Evolutionary conservation across 1,140 invertebrate genomes (phyloP), one percentile per base, ranked within the genome.

Genomic region (Propsilocerus akamusi): DNA sequence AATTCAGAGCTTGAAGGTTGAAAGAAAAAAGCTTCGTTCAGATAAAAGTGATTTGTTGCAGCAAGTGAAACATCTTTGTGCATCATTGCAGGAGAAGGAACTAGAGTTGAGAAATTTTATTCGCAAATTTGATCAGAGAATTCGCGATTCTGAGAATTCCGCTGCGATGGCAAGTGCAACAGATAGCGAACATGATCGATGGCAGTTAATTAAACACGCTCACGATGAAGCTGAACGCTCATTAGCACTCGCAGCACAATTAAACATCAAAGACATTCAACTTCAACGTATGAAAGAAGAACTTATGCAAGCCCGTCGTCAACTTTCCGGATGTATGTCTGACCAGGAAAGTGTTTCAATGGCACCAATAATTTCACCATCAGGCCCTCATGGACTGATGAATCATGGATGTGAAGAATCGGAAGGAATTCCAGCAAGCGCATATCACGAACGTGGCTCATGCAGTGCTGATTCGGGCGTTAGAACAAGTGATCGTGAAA

Each of bases 1-100:
- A 50, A 50, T 66, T 50, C 25, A 20, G 10, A 51, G 25, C 48
- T 69, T 93, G 61, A 90, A 92, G 67, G 78, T 84, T 47, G 91
- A 95, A 66, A 74, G 88, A 46, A 92, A 93, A 64, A 73, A 87
- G 48, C 69, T 96, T 57, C 91, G 93, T 65, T 85, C 87, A 12
- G 90, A 95, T 67, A 94, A 94, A 68, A 89, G 88, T 62, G 90
- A 96, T 68, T 72, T 96, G 17, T 68, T 95, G 53, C 88, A 86
- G 60, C 90, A 96, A 70, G 93, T 94, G 80, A 94, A 93, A 67
- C 88, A 93, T 58, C 73, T 96, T 11, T 96, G 94, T 62, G 81
- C 81, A 51, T 93, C 90, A 12, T 70, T 96, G 48, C 90, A 95
- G 66, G 89, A 94, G 59, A 94, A 95, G 68, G 90, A 95, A 62